Evolutionary conservation across 92 coral and sea anemone species (phyloP), one percentile per base, ranked within the genome.

Genomic region (Umimayanthus chanpuru): DNA sequence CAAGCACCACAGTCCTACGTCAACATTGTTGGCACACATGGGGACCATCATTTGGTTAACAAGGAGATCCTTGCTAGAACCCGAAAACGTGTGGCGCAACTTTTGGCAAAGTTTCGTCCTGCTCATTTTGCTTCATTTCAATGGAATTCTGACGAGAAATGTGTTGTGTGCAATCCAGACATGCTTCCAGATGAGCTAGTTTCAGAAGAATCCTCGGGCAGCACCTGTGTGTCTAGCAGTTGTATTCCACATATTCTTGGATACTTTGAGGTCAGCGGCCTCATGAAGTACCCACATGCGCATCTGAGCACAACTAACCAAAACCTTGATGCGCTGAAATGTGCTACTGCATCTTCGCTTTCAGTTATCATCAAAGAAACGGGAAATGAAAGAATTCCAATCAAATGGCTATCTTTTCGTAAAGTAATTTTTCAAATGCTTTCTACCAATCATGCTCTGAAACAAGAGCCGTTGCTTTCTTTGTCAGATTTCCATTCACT

Each of bases 191-290:
- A 40, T 77, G 81, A 77, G 50, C 53, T 53, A 41, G 53, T 55
- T 55, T 11, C 16, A 6, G 64, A 55, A 0, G 64, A 3, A 55
- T 0, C 20, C 3, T 6, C 11, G 64, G 20, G 64, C 16, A 55
- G 15, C 64, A 55, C 18, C 20, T 12, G 11, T 55, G 64, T 55
- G 14, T 12, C 64, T 55, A 55, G 20, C 16, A 20, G 18, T 2
- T 55, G 15, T 11, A 61, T 86, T 21, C 89, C 89, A 21, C 89
- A 86, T 30, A 58, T 86, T 30, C 73, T 86, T 32, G 89, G 89
- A 6, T 86, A 86, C 84, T 86, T 26, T 39, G 89, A 86, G 67
- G 89, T 86, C 65, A 77, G 90, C n/a, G 65, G 79, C 12, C 21
- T 55, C 64, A 55, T 55, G 64, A 55, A 55, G 64, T 55, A 55